phyloP scores from a whole-genome alignment of 2,797 vertebrate genomes.

The Lemur catta region DNA sequence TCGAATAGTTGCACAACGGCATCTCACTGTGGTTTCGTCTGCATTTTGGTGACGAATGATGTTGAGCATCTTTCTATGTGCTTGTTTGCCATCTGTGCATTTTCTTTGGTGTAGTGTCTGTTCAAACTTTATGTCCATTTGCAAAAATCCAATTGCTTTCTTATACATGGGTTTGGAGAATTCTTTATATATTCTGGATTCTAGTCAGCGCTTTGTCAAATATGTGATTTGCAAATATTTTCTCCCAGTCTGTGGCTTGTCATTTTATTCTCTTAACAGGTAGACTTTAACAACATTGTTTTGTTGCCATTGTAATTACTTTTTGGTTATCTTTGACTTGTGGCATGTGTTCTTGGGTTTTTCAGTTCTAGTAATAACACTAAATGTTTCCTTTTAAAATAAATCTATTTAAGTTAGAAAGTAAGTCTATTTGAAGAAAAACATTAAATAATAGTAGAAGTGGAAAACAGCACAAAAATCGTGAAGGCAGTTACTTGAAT shows the following conservation, averaged over 20 bases:
- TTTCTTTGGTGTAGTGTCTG: neutral
- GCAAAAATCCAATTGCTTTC: neutral
- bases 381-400: slow-evolving; percentile 34
- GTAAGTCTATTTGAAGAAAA: neutral
- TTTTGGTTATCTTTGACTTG: neutral
- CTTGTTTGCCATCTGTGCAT: neutral
- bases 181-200: neutral
- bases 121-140: neutral
- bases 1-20: neutral
- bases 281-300: neutral
- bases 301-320: neutral
- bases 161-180: neutral
- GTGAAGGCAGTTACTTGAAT: neutral
- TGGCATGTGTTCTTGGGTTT: neutral
- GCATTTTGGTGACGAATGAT: neutral
- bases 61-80: neutral
- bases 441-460: neutral
- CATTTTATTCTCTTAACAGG: neutral
- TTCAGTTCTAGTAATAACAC: neutral
- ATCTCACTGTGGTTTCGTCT: neutral
- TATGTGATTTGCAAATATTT: neutral
- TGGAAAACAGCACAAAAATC: neutral
- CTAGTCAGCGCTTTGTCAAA: neutral
- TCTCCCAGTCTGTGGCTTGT: neutral
- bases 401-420: slow-evolving; percentile 3